Evolutionary conservation across 2,113 vertebrate species (phyloP).

Genomic region (Nycticebus coucang): DNA sequence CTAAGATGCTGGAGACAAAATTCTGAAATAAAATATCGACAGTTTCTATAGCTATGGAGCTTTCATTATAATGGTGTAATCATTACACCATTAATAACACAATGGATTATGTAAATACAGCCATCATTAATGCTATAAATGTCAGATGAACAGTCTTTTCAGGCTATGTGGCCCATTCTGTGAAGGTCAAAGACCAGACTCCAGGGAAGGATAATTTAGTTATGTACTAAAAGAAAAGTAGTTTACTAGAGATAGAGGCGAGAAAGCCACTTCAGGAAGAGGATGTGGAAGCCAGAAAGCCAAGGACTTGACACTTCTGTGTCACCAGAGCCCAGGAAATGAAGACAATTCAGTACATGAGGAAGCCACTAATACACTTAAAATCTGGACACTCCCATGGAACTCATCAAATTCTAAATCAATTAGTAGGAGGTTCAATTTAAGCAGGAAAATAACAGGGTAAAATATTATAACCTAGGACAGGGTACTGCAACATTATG

Average conservation of each 20-base stretch:
- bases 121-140: neutral
- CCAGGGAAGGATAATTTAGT: neutral
- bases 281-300: neutral
- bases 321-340: neutral
- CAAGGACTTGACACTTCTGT: neutral
- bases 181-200: neutral
- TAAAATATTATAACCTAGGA: neutral
- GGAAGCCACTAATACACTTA: neutral
- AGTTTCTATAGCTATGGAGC: neutral
- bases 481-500: neutral
- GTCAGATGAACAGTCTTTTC: neutral
- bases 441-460: neutral
- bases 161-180: neutral
- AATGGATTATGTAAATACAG: neutral
- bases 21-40: neutral
- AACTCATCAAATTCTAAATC: neutral
- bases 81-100: neutral
- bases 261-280: neutral
- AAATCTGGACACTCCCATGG: too few relatives aligned
- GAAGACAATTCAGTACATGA: neutral
- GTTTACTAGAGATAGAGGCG: neutral
- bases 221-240: neutral
- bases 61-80: neutral
- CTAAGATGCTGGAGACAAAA: neutral
- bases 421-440: neutral